Evolutionary conservation across 2,888 invertebrate genomes (phyloP).

Genomic region (Bhutanitis thaidina): DNA sequence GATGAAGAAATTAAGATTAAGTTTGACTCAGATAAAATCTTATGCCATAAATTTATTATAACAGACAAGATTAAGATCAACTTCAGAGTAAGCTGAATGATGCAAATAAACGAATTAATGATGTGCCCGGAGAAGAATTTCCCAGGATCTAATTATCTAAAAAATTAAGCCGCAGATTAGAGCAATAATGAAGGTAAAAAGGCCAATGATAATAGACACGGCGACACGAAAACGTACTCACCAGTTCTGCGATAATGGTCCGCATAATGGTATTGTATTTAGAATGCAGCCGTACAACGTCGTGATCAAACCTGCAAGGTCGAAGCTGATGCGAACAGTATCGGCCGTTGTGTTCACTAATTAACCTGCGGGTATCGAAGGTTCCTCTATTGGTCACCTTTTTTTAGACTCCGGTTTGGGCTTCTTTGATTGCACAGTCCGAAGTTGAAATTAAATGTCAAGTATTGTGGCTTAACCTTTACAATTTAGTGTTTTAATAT

Average conservation of each 20-base stretch:
- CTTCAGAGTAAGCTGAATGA: too few relatives aligned
- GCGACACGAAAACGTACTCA: conserved; percentile 1
- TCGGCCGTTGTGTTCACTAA: conserved; percentile 43
- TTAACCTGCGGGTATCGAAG: conserved; percentile 30
- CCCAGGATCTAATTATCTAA: too few relatives aligned
- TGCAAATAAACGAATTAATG: too few relatives aligned
- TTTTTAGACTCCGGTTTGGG: background rate
- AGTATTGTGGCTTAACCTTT: background rate
- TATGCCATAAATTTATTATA: too few relatives aligned
- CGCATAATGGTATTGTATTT: conserved; percentile 23
- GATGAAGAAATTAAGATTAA: too few relatives aligned
- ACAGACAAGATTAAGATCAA: too few relatives aligned
- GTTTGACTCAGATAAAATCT: too few relatives aligned
- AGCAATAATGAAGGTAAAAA: background rate
- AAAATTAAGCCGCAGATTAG: background rate
- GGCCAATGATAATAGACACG: background rate
- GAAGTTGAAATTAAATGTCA: conserved; percentile 4
- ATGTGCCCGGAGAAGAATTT: too few relatives aligned
- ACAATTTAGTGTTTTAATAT: too few relatives aligned
- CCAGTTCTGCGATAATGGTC: background rate
- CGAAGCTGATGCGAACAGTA: conserved; percentile 29
- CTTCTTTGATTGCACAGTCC: background rate
- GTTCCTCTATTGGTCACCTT: background rate
- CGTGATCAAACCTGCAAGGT: conserved; percentile 56
- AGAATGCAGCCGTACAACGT: conserved; percentile 47